These are phyloP conservation scores for Didymodactylos carnosus DNA, from an alignment of 2,888 invertebrate species.

Conservation along the genomic window DNA sequence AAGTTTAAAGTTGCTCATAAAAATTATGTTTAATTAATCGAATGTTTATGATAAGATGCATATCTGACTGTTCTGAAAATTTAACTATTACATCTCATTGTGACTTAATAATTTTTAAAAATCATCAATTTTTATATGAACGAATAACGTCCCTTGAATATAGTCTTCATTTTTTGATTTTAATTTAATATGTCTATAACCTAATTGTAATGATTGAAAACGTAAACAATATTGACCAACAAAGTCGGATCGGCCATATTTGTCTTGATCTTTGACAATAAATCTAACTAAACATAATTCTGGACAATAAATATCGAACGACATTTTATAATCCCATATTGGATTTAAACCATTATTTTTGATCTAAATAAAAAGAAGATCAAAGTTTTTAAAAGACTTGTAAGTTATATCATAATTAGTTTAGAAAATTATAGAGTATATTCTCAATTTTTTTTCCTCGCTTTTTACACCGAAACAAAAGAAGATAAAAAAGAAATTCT, in stretches of 20 bases:
- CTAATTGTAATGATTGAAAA: slow-evolving; percentile 3
- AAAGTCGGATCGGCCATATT: slow-evolving; percentile 19
- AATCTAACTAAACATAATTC: slow-evolving; percentile 43
- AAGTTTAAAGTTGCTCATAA: too few relatives aligned
- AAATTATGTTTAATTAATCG: too few relatives aligned
- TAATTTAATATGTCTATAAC: slow-evolving; percentile 6
- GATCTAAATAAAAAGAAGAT: background rate
- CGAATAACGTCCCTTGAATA: background rate
- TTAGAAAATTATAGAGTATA: too few relatives aligned
- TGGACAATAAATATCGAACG: slow-evolving; percentile 42
- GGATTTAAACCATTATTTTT: slow-evolving; percentile 45
- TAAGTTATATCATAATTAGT: background rate
- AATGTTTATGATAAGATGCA: too few relatives aligned
- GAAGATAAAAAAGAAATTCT: too few relatives aligned
- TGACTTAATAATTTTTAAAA: too few relatives aligned
- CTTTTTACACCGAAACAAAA: too few relatives aligned
- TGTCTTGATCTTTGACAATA: slow-evolving; percentile 38
- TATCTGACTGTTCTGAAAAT: background rate
- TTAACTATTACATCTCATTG: background rate
- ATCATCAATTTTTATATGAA: background rate
- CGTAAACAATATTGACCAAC: slow-evolving; percentile 1
- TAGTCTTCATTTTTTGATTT: background rate
- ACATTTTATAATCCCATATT: slow-evolving; percentile 44
- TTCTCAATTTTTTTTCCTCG: too few relatives aligned
- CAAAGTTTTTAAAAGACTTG: background rate